Percentiles rank a stretch among this genome's conserved stretches.
Evolutionary conservation across 2,888 invertebrate species (phyloP).

Genomic region (Hydrotaea cyrtoneurina): DNA sequence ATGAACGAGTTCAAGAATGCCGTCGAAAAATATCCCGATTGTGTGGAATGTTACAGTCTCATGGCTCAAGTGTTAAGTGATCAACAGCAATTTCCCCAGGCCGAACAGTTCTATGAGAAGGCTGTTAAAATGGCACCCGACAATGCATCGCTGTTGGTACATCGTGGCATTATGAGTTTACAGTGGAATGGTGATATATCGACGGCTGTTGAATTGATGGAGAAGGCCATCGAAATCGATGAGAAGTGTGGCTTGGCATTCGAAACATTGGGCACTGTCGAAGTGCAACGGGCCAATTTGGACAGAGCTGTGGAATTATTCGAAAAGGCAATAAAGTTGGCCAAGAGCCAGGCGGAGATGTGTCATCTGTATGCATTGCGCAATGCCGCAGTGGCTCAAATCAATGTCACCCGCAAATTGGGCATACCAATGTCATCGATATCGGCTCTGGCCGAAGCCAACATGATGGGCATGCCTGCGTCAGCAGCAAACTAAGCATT

Average conservation of each 20-base stretch:
- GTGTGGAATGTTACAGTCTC: conserved; percentile 92
- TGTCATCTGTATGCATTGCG: conserved; percentile 93
- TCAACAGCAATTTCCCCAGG: conserved; percentile 90
- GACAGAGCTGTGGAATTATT: conserved; percentile 91
- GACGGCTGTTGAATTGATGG: conserved; percentile 88
- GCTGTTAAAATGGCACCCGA: conserved; percentile 91
- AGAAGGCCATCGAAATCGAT: conserved; percentile 92
- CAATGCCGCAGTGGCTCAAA: conserved; percentile 94
- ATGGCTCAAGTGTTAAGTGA: conserved; percentile 95
- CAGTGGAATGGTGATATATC: conserved; percentile 93
- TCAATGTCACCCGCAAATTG: conserved; percentile 89
- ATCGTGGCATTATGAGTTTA: conserved; percentile 90
- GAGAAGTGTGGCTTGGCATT: conserved; percentile 96
- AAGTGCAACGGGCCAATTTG: conserved; percentile 93
- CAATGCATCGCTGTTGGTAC: conserved; percentile 93
- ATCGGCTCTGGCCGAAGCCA: conserved; percentile 75
- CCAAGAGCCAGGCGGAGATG: conserved; percentile 94
- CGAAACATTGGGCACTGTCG: conserved; percentile 96
- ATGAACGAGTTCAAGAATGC: conserved; percentile 88
- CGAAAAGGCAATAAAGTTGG: conserved; percentile 92
- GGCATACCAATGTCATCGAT: conserved; percentile 83
- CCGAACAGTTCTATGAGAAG: conserved; percentile 90
- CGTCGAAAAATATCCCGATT: conserved; percentile 89
- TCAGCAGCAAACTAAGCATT: conserved; percentile 40
- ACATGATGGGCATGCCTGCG: conserved; percentile 57